These are phyloP conservation scores for Drosophila kokeensis DNA, from an alignment of 2,888 invertebrate genomes.

Conservation along the genomic window DNA sequence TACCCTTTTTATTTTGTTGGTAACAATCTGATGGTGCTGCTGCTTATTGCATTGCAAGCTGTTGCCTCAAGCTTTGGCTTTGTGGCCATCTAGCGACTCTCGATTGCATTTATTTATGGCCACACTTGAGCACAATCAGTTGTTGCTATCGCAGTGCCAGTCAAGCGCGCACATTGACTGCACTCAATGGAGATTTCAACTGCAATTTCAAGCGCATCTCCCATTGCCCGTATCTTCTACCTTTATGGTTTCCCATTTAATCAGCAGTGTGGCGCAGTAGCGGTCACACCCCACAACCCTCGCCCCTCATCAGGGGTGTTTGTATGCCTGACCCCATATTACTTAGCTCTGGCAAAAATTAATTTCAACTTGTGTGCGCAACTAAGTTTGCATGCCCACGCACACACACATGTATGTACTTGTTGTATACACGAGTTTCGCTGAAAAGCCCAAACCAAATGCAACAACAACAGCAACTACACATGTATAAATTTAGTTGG, in stretches of 20 bases:
- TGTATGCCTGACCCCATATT: slow-evolving; percentile 26
- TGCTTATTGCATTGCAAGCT: slow-evolving; percentile 31
- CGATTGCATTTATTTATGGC: slow-evolving; percentile 45
- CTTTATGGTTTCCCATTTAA: slow-evolving; percentile 29
- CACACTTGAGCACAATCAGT: slow-evolving; percentile 42
- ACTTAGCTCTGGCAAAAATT: slow-evolving; percentile 51
- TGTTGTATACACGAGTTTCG: slow-evolving; percentile 20
- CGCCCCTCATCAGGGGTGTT: not conserved
- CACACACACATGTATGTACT: slow-evolving; percentile 12
- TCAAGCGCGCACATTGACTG: slow-evolving; percentile 29
- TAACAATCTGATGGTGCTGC: slow-evolving; percentile 2
- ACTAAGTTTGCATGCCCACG: slow-evolving; percentile 31
- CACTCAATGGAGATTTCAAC: slow-evolving; percentile 40
- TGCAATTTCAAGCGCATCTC: slow-evolving; percentile 24
- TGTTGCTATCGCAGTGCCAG: slow-evolving; percentile 29
- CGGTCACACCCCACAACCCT: not conserved
- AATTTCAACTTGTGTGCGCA: slow-evolving; percentile 46
- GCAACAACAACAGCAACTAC: slow-evolving; percentile 15
- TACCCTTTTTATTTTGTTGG: not conserved
- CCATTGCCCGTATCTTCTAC: not conserved
- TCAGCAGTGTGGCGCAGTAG: slow-evolving; percentile 15
- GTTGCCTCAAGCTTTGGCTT: slow-evolving; percentile 23
- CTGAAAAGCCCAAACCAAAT: slow-evolving; percentile 27
- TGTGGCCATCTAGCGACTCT: slow-evolving; percentile 19
- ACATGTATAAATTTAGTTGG: slow-evolving; percentile 1